A percentile compares a stretch with the other conserved stretches of the same genome.
Evolutionary conservation across 2,888 invertebrate genomes (phyloP).

Genomic region (Drosophila greeni): DNA sequence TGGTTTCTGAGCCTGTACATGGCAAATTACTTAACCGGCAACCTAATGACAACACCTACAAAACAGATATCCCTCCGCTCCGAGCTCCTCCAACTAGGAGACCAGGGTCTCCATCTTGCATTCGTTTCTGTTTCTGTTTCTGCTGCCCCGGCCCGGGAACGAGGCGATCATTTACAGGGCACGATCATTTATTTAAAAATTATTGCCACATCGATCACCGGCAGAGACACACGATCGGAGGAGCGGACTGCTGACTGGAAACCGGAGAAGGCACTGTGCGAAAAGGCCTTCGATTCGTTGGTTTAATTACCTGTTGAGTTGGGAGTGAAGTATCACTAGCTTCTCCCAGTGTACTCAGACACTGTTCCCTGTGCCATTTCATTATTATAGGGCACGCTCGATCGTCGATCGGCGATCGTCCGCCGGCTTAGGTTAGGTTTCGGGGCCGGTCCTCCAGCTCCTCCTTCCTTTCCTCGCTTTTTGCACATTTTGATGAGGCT

Average conservation of each 20-base stretch:
- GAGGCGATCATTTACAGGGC: slow-evolving; percentile 68
- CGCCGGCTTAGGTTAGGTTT: slow-evolving; percentile 24
- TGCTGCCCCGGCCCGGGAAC: slow-evolving; percentile 32
- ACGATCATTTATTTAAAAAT: slow-evolving; percentile 74
- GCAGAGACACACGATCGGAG: slow-evolving; percentile 45
- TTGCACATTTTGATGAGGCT: slow-evolving; percentile 67
- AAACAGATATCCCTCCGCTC: slow-evolving; percentile 36
- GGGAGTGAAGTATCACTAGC: no score
- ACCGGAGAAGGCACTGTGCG: slow-evolving; percentile 15
- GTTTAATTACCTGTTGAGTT: background rate
- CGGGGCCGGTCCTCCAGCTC: slow-evolving; percentile 12
- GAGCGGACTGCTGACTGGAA: slow-evolving; percentile 19
- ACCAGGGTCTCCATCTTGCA: background rate
- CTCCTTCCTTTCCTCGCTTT: slow-evolving; percentile 14
- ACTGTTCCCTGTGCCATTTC: slow-evolving; percentile 49
- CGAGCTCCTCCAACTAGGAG: slow-evolving; percentile 7
- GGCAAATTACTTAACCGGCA: slow-evolving; percentile 70
- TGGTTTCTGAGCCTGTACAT: slow-evolving; percentile 58
- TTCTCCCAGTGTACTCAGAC: slow-evolving; percentile 3
- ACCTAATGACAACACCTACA: slow-evolving; percentile 70
- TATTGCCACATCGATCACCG: slow-evolving; percentile 74
- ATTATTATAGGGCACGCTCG: slow-evolving; percentile 66
- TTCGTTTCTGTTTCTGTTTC: slow-evolving; percentile 3
- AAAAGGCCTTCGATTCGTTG: background rate
- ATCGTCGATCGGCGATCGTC: slow-evolving; percentile 40